Evolutionary conservation across 1,140 invertebrate species (phyloP), one percentile per base, ranked within the genome.

Genomic region (Lucilia cuprina): DNA sequence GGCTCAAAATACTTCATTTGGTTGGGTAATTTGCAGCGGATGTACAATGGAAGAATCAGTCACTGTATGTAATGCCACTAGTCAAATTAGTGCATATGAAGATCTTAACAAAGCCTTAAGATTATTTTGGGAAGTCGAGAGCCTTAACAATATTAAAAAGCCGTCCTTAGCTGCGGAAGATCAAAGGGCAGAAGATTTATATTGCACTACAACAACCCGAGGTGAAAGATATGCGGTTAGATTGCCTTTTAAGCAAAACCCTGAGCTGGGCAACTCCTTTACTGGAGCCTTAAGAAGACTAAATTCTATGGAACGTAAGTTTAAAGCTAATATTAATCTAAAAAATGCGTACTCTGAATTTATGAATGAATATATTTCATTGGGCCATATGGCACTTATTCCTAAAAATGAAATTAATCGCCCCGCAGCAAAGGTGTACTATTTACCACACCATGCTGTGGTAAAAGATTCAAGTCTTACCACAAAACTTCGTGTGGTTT

Each of bases 131-230:
- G 41, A 41, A 41, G 41, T 41, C 41, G 41, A 41, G 41, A 17
- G n/a, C 41, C 35, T 41, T 19, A 35, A n/a, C 13, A 35, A 12
- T 80, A 12, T 12, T 19, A 47, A 80, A 80, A 41, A 19, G 50
- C 14, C 9, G 14, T 14, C 21, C 8, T 70, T 83, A 14, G 70
- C 82, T 35, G 19, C 5, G 14, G 70, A 83, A 75, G 83, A 83
- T 74, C n/a, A 83, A 83, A 30, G 12, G 21, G 74, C 41, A 8
- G 83, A 83, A 83, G 14, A 77, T 19, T 74, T 75, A 49, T 83
- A 47, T 47, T 9, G 35, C 3, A n/a, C 17, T 21, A 19, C 35
- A 75, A 19, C 47, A 13, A 25, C 49, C 13, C 30, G 83, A 49
- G 74, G 19, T 50, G 83, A 74, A 25, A 25, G 83, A 19, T 83